Evolutionary conservation across 2,797 vertebrate genomes (phyloP).

Genomic region (Anguilla marmorata): DNA sequence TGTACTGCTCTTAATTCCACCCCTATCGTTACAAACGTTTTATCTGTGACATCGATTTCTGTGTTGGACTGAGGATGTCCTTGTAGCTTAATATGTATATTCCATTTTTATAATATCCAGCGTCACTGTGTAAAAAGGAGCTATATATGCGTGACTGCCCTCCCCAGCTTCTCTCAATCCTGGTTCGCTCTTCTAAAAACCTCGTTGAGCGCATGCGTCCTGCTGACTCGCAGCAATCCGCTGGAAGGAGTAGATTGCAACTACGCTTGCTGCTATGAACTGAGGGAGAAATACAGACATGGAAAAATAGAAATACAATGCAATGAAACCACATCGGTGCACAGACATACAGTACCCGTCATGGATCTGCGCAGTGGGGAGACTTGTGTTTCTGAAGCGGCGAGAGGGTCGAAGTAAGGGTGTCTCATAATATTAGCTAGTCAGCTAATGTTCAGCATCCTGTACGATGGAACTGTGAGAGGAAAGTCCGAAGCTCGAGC

Average conservation of each 20-base stretch:
- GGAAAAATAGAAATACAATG: constrained; percentile 19
- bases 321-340: constrained; percentile 27
- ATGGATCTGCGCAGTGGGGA: constrained; percentile 40
- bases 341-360: constrained; percentile 24
- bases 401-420: constrained; percentile 56
- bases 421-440: constrained; percentile 47
- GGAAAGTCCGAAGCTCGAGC: constrained; percentile 49
- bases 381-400: constrained; percentile 43
- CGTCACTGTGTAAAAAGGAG: background rate
- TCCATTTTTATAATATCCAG: constrained; percentile 5
- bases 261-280: constrained; percentile 54
- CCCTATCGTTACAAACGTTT: background rate
- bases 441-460: constrained; percentile 50
- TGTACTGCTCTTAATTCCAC: no score
- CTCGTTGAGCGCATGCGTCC: constrained; percentile 68
- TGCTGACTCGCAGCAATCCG: constrained; percentile 73
- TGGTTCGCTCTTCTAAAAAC: constrained; percentile 10
- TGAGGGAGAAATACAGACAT: constrained; percentile 50
- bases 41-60: background rate
- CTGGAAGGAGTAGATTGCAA: constrained; percentile 65
- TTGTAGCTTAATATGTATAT: background rate
- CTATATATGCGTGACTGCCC: constrained; percentile 25
- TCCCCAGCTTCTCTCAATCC: background rate
- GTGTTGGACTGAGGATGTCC: background rate
- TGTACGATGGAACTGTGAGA: constrained; percentile 47